Conservation (phyloP, 2,888 invertebrate genomes). For the Nymphalis urticae region DNA sequence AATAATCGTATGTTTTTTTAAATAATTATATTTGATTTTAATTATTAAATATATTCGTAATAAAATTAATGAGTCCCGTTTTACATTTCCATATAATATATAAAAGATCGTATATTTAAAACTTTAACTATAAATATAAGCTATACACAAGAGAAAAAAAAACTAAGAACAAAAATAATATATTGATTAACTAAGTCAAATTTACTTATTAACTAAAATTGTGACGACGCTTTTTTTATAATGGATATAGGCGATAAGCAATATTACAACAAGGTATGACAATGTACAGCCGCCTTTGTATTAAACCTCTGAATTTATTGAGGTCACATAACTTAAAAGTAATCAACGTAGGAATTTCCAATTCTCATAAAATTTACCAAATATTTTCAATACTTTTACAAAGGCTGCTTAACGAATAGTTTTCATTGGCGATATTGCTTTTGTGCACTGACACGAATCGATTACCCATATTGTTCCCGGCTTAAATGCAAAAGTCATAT, state of each 20-base stretch:
- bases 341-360: conserved; percentile 5
- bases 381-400: conserved; percentile 61
- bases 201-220: no score
- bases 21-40: no score
- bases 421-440: conserved; percentile 71
- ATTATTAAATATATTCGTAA: no score
- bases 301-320: background rate
- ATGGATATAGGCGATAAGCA: background rate
- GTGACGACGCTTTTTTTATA: background rate
- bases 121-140: no score
- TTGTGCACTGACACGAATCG: conserved; percentile 68
- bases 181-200: no score
- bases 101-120: no score
- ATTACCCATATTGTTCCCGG: conserved; percentile 62
- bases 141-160: no score
- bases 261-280: background rate
- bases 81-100: no score
- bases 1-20: no score
- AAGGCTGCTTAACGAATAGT: conserved; percentile 71
- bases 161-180: no score
- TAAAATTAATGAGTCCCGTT: no score
- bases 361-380: conserved; percentile 40
- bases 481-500: conserved; percentile 54
- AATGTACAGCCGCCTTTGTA: background rate
- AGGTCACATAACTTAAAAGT: conserved; percentile 9